Conservation (phyloP, 2,888 invertebrate species). For the Andrena hattorfiana region DNA sequence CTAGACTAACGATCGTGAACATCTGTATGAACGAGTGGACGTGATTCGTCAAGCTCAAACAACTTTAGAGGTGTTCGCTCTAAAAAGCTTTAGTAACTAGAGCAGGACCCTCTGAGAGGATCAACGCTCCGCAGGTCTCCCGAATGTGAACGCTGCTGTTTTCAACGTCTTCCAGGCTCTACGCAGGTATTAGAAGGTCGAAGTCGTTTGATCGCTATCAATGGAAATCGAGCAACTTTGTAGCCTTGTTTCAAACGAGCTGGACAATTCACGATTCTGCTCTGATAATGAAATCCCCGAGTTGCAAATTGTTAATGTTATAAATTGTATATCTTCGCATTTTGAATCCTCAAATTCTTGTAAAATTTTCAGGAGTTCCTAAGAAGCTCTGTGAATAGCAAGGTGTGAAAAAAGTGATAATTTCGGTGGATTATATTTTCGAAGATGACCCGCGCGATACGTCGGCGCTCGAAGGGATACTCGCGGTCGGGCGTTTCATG, state of each 20-base stretch:
- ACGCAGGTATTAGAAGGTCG: neutral
- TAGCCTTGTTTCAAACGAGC: no score
- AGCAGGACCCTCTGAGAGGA: neutral
- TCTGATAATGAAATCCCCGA: neutral
- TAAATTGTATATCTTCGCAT: no score
- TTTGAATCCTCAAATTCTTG: no score
- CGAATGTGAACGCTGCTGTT: neutral
- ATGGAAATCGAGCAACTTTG: neutral
- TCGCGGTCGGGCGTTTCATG: constrained; percentile 37
- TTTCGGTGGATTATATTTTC: constrained; percentile 34
- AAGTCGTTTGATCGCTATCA: neutral
- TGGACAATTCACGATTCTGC: no score
- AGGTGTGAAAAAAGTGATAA: neutral
- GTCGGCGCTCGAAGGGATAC: neutral
- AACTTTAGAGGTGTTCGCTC: neutral
- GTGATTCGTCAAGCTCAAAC: neutral
- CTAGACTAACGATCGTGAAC: neutral
- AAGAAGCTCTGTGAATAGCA: neutral
- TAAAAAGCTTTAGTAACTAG: neutral
- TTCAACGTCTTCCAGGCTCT: neutral
- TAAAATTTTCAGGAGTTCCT: neutral
- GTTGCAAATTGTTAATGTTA: no score
- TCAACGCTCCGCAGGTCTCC: no score
- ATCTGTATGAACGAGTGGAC: neutral
- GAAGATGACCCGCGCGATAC: neutral